Evolutionary conservation across 37 sponge, comb jelly and placozoan species (phyloP).

Genomic region (Halisarca cf. caerulea): DNA sequence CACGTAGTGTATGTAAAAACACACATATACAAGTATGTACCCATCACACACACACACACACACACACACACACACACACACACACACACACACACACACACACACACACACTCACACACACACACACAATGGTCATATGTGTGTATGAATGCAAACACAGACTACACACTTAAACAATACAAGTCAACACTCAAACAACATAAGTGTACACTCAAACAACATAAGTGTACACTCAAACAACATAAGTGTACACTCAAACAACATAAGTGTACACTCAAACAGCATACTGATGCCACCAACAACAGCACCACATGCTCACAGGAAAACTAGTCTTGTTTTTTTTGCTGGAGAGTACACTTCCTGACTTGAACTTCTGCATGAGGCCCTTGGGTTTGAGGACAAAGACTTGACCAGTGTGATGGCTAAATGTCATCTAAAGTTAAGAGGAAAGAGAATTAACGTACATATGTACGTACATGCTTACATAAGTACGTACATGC

Average conservation of each 20-base stretch:
- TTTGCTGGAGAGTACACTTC: constrained; percentile 27
- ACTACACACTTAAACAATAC: too few species aligned
- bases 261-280: background rate
- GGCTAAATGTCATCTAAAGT: constrained; percentile 53
- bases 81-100: too few species aligned
- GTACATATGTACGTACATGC: background rate
- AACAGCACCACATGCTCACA: constrained; percentile 33
- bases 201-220: too few species aligned
- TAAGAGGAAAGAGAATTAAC: background rate
- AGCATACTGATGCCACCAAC: background rate
- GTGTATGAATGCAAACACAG: too few species aligned
- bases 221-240: background rate
- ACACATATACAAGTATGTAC: too few species aligned
- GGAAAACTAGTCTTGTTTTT: constrained; percentile 49
- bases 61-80: too few species aligned
- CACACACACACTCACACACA: too few species aligned
- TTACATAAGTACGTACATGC: background rate
- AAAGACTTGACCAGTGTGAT: constrained; percentile 51
- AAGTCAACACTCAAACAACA: too few species aligned
- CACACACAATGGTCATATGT: too few species aligned
- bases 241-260: background rate
- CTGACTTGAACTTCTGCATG: constrained; percentile 45
- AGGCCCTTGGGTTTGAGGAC: constrained; percentile 60
- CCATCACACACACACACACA: too few species aligned
- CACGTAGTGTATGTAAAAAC: too few species aligned